These are phyloP conservation scores for Halcyon leucocephala DNA, from an alignment of 2,797 vertebrate species.

Conservation along the genomic window DNA sequence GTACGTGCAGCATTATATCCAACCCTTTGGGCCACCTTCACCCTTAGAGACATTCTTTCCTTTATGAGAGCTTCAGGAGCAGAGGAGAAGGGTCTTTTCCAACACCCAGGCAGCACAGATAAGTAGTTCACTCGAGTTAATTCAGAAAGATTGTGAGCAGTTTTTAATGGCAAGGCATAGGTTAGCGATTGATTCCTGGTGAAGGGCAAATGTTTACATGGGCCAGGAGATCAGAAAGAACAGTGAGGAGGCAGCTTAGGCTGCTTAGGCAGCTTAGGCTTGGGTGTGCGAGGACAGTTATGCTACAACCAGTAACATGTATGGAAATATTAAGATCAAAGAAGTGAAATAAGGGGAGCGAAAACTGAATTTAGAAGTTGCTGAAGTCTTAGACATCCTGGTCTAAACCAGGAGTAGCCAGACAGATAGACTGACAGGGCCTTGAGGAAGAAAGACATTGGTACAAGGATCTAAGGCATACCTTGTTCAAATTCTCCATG, in stretches of 20 bases:
- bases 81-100: not conserved
- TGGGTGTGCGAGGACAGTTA: not conserved
- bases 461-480: not conserved
- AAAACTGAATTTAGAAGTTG: not conserved
- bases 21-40: not conserved
- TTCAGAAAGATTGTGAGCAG: not conserved
- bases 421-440: not conserved
- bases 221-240: not conserved
- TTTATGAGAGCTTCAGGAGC: not conserved
- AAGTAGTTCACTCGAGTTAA: not conserved
- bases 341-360: not conserved
- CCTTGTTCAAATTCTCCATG: not conserved
- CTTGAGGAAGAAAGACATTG: not conserved
- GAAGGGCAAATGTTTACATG: not conserved
- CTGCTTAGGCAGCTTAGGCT: not conserved
- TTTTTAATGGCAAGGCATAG: not conserved
- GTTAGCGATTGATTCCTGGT: not conserved
- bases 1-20: not conserved
- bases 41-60: no score
- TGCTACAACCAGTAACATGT: not conserved
- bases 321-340: not conserved
- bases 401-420: not conserved
- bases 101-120: not conserved
- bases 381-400: not conserved
- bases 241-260: not conserved